Percentiles rank a stretch among this genome's conserved stretches.
Evolutionary conservation across 1,140 invertebrate species (phyloP).

Genomic region (Mamestra configurata): DNA sequence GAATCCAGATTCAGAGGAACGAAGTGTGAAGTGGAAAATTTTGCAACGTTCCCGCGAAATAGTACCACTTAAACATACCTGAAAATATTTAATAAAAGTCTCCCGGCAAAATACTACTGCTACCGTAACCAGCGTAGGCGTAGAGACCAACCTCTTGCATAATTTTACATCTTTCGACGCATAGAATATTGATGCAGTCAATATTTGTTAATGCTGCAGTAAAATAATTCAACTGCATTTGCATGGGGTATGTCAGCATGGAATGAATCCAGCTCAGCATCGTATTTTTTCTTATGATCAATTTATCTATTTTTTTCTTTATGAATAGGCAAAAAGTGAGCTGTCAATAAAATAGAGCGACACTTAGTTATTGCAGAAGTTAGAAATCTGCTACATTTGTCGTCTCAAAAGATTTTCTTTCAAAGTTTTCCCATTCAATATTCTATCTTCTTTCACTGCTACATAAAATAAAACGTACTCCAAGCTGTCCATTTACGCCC

Average conservation of each 20-base stretch:
- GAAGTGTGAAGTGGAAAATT: not conserved
- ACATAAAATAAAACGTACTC: slow-evolving; percentile 19
- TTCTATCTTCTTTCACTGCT: not conserved
- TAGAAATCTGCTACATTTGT: not conserved
- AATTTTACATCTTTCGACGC: slow-evolving; percentile 10
- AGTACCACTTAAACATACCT: not conserved
- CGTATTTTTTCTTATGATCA: not conserved
- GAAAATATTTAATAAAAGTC: not conserved
- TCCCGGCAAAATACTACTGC: not conserved
- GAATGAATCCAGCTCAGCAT: not conserved
- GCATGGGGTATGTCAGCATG: not conserved
- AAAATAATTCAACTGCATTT: slow-evolving; percentile 1
- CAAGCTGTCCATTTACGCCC: slow-evolving; percentile 16
- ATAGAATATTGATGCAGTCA: slow-evolving; percentile 1
- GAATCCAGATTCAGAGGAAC: not conserved
- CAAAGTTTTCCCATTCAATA: not conserved
- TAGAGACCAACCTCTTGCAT: slow-evolving; percentile 6
- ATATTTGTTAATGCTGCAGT: not conserved
- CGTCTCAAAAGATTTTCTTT: not conserved
- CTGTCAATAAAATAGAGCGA: too few species aligned
- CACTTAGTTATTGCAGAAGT: not conserved
- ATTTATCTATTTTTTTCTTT: too few species aligned
- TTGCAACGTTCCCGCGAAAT: not conserved
- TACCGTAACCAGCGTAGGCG: not conserved
- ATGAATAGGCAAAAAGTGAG: too few species aligned